phyloP scores from a whole-genome alignment of 2,113 vertebrate species.

The Oceanites oceanicus region DNA sequence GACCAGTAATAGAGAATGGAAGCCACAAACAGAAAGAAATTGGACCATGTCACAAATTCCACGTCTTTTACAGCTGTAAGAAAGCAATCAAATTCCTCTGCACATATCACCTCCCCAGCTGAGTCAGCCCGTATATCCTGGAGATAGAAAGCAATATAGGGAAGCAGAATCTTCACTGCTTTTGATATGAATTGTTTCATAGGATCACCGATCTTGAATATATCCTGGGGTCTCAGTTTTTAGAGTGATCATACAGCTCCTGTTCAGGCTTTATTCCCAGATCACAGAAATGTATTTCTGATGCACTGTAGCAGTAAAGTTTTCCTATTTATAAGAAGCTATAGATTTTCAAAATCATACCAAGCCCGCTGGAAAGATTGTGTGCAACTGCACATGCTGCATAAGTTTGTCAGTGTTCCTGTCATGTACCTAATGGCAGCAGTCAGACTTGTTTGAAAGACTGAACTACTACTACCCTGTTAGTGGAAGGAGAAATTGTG shows the following conservation, averaged over 20 bases:
- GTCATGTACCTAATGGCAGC: neutral
- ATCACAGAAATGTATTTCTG: neutral
- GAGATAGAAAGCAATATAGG: constrained; percentile 1
- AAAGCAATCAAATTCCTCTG: neutral
- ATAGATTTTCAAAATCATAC: neutral
- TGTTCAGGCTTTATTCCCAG: neutral
- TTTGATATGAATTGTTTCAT: neutral
- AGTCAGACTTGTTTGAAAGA: neutral
- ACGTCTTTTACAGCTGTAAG: neutral
- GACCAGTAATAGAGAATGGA: neutral
- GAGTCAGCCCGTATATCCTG: neutral
- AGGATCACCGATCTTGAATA: neutral
- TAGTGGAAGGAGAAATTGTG: neutral
- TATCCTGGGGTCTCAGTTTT: neutral
- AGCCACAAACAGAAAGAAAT: neutral
- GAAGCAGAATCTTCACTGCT: neutral
- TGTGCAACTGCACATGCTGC: neutral
- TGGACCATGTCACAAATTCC: neutral
- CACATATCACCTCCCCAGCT: neutral
- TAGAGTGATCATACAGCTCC: neutral
- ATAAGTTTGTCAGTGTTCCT: neutral
- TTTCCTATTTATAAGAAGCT: neutral
- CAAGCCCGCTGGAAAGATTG: neutral
- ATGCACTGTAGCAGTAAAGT: neutral
- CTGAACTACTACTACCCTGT: neutral